Evolutionary conservation across 2,797 vertebrate genomes (phyloP).

Genomic region (Erpetoichthys calabaricus): DNA sequence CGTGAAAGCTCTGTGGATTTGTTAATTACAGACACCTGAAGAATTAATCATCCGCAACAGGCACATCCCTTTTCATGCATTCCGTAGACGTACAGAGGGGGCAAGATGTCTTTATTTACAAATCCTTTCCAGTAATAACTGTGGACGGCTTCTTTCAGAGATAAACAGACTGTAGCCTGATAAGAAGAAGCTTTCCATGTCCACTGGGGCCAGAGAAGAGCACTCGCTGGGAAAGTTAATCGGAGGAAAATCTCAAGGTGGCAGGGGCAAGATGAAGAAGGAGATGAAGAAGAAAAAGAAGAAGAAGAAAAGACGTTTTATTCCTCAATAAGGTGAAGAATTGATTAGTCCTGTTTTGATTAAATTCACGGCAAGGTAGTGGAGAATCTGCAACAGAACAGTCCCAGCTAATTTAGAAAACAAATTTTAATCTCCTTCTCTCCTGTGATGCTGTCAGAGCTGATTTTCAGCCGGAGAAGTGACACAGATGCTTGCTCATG

Average conservation of each 20-base stretch:
- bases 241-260: neutral
- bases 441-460: no score
- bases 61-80: neutral
- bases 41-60: conserved; percentile 2
- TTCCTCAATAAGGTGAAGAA: neutral
- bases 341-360: neutral
- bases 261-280: no score
- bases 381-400: no score
- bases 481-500: no score
- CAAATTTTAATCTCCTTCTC: no score
- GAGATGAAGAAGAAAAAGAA: neutral
- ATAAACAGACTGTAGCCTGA: neutral
- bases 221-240: neutral
- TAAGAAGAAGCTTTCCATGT: neutral
- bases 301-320: neutral
- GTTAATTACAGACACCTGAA: conserved; percentile 5
- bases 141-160: neutral
- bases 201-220: neutral
- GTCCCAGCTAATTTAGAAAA: no score
- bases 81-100: neutral
- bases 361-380: neutral
- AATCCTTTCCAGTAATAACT: neutral
- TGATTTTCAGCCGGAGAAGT: no score
- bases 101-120: conserved; percentile 1
- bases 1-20: conserved; percentile 3